Evolutionary conservation across 2,113 vertebrate genomes (phyloP).

Genomic region (Heterocephalus glaber): DNA sequence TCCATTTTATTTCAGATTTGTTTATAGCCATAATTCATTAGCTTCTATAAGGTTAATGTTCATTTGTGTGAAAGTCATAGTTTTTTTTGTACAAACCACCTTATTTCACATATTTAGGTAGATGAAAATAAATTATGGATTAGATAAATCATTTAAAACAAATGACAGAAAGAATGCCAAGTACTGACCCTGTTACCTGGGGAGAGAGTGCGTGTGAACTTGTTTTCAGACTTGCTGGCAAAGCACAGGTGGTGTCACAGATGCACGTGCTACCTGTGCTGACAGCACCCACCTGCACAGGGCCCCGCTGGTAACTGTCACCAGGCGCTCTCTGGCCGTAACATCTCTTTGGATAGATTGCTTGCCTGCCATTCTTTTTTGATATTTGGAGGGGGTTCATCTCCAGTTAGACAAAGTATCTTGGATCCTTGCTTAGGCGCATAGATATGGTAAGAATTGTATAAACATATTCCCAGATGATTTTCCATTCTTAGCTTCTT

Average conservation of each 20-base stretch:
- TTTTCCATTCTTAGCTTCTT: background rate
- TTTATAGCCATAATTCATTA: background rate
- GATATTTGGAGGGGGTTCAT: background rate
- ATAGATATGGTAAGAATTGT: background rate
- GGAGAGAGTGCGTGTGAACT: background rate
- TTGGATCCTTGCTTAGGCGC: background rate
- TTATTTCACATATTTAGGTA: background rate
- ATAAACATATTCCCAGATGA: background rate
- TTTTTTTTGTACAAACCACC: background rate
- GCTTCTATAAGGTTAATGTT: background rate
- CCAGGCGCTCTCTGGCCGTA: background rate
- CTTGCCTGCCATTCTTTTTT: background rate
- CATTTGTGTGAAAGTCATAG: background rate
- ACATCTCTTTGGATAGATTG: background rate
- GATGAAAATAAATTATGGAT: background rate
- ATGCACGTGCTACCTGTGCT: too few relatives aligned
- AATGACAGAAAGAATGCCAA: background rate
- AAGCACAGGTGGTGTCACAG: too few relatives aligned
- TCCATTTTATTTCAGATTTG: slow-evolving; percentile 3
- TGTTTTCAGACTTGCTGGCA: background rate
- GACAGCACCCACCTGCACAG: background rate
- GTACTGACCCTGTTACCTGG: background rate
- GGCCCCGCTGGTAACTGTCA: background rate
- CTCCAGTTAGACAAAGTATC: background rate
- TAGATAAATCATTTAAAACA: background rate